A percentile compares a stretch with the other conserved stretches of the same genome.
These are phyloP conservation scores for Prionchulus punctatus DNA, from an alignment of 2,888 invertebrate genomes.

Conservation along the genomic window DNA sequence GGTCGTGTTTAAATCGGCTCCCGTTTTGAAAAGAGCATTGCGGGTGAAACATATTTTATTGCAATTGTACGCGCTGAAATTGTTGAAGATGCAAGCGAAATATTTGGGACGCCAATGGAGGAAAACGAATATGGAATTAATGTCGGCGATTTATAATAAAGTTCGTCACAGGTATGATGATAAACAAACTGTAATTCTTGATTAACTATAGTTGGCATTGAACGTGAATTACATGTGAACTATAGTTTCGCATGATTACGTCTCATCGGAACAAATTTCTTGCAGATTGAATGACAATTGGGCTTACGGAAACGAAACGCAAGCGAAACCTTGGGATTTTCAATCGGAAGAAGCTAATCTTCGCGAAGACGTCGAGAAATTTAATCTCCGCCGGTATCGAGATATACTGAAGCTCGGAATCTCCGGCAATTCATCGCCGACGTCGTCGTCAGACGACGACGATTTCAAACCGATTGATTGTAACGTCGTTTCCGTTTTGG, in stretches of 20 bases:
- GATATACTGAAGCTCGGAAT: constrained; percentile 3
- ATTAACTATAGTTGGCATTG: not conserved
- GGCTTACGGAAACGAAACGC: constrained; percentile 97
- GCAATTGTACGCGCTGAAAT: constrained; percentile 89
- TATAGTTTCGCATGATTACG: too few relatives aligned
- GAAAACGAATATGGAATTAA: constrained; percentile 97
- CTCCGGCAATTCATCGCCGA: too few relatives aligned
- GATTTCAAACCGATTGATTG: constrained; percentile 55
- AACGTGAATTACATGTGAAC: not conserved
- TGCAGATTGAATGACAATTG: constrained; percentile 83
- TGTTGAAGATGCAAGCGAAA: constrained; percentile 98
- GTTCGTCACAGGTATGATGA: constrained; percentile 38
- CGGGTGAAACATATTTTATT: constrained; percentile 55
- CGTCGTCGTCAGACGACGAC: too few relatives aligned
- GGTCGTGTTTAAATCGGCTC: constrained; percentile 97
- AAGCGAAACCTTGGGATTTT: constrained; percentile 94
- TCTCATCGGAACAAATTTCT: too few relatives aligned
- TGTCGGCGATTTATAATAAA: constrained; percentile 96
- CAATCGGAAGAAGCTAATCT: constrained; percentile 89
- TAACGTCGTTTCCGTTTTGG: constrained; percentile 62
- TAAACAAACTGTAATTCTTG: not conserved
- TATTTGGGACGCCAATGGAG: constrained; percentile 97
- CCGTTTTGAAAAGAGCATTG: constrained; percentile 83
- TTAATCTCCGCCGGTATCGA: constrained; percentile 77
- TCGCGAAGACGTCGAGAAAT: constrained; percentile 79